Percentiles rank a stretch among this genome's conserved stretches.
These are phyloP conservation scores for Horisme vitalbata DNA, from an alignment of 2,888 invertebrate species.

Conservation along the genomic window DNA sequence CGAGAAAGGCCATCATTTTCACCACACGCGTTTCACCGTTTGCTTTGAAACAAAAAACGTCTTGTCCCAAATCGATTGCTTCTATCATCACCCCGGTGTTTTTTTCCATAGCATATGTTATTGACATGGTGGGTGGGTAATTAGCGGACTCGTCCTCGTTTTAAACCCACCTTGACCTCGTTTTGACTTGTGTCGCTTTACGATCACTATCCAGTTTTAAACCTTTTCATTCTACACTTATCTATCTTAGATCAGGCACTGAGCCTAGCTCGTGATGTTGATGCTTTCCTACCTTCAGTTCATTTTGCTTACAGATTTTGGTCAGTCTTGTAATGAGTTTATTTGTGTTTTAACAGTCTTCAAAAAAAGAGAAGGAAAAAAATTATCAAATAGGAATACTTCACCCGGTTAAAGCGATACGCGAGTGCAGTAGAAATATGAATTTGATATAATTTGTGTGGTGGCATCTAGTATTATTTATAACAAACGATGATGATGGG, in stretches of 20 bases:
- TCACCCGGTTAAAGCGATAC: too few relatives aligned
- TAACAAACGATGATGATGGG: too few relatives aligned
- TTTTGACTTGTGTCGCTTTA: slow-evolving; percentile 63
- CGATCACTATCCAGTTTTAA: slow-evolving; percentile 64
- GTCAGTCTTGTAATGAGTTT: too few relatives aligned
- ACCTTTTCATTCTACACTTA: slow-evolving; percentile 58
- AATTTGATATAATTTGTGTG: too few relatives aligned
- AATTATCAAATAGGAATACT: too few relatives aligned
- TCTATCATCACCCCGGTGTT: slow-evolving; percentile 42
- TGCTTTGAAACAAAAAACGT: slow-evolving; percentile 24
- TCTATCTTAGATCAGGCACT: slow-evolving; percentile 41
- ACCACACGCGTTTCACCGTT: slow-evolving; percentile 32
- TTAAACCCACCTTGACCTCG: slow-evolving; percentile 76
- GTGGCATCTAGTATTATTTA: too few relatives aligned
- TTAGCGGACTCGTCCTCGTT: slow-evolving; percentile 72
- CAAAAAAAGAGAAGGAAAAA: too few relatives aligned
- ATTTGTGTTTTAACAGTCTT: too few relatives aligned
- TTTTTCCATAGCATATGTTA: slow-evolving; percentile 47
- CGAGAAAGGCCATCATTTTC: slow-evolving; percentile 19
- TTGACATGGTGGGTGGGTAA: slow-evolving; percentile 64
- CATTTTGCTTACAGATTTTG: too few relatives aligned
- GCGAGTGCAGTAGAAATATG: too few relatives aligned
- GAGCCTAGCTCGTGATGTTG: too few relatives aligned
- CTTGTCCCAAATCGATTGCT: slow-evolving; percentile 38
- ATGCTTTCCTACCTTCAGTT: too few relatives aligned